Percentiles rank a stretch among this genome's conserved stretches.
phyloP scores from a whole-genome alignment of 1,140 invertebrate genomes.

The Drosophila teissieri region DNA sequence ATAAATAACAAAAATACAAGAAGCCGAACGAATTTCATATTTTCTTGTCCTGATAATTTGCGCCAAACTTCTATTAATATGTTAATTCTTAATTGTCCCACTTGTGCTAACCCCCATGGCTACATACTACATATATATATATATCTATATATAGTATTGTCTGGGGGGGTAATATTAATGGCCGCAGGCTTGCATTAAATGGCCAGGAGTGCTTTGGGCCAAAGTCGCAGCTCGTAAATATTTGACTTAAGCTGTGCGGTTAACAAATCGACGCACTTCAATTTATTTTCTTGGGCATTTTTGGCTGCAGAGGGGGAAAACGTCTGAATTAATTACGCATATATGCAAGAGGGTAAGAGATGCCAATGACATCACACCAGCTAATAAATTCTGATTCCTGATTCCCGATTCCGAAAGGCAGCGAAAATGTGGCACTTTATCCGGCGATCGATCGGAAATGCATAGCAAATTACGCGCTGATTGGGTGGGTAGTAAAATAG shows the following conservation, averaged over 20 bases:
- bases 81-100: conserved; percentile 81
- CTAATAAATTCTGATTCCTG: conserved; percentile 22
- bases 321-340: conserved; percentile 66
- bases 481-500: background rate
- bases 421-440: background rate
- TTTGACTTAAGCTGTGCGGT: conserved; percentile 70
- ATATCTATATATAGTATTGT: background rate
- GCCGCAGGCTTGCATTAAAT: conserved; percentile 58
- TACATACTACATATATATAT: background rate
- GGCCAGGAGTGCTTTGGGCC: conserved; percentile 20
- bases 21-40: conserved; percentile 60
- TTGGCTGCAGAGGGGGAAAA: background rate
- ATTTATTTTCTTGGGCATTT: conserved; percentile 51
- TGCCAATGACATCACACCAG: conserved; percentile 66
- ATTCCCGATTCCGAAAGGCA: background rate
- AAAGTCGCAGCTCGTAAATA: conserved; percentile 72
- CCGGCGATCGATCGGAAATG: background rate
- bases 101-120: conserved; percentile 33
- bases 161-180: conserved; percentile 54
- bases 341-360: conserved; percentile 4
- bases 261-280: conserved; percentile 75
- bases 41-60: conserved; percentile 72
- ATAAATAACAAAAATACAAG: conserved; percentile 79
- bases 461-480: background rate
- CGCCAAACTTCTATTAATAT: conserved; percentile 83